phyloP scores from a whole-genome alignment of 2,888 invertebrate genomes.

The Fragum sueziense region DNA sequence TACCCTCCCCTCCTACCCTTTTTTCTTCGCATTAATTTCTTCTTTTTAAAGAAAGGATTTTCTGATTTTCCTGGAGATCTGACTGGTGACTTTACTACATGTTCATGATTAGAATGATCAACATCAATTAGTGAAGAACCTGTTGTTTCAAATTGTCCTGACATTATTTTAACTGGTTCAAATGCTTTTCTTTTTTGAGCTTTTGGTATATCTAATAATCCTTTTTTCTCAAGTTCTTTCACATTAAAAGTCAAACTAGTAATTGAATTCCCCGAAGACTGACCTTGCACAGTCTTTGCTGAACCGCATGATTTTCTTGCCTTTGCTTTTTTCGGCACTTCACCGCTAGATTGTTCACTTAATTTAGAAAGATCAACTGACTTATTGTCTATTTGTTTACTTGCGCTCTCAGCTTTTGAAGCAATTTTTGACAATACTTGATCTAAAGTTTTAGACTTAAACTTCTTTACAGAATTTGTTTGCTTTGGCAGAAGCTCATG shows the following conservation, averaged over 20 bases:
- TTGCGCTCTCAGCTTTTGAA: constrained; percentile 44
- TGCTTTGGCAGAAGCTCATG: not conserved
- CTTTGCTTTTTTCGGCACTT: constrained; percentile 48
- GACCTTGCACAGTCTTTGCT: constrained; percentile 23
- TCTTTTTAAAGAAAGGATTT: constrained; percentile 50
- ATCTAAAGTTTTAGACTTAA: constrained; percentile 49
- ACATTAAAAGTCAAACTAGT: constrained; percentile 58
- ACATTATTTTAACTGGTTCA: constrained; percentile 55
- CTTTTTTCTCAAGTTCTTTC: constrained; percentile 61
- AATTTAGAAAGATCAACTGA: not conserved
- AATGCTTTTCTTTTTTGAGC: constrained; percentile 56
- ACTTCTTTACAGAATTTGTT: not conserved
- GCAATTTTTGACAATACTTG: constrained; percentile 53
- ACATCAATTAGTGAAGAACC: not conserved
- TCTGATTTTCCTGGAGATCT: constrained; percentile 46
- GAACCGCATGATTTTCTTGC: constrained; percentile 53
- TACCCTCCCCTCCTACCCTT: constrained; percentile 58
- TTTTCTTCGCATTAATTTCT: constrained; percentile 48
- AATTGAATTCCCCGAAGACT: constrained; percentile 48
- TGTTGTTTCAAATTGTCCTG: constrained; percentile 24
- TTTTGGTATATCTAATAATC: constrained; percentile 59
- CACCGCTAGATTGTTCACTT: not conserved
- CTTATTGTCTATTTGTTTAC: constrained; percentile 16
- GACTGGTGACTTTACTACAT: constrained; percentile 35
- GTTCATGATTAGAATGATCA: not conserved